phyloP scores from a whole-genome alignment of 2,113 vertebrate species.

The Actenoides lindsayi region DNA sequence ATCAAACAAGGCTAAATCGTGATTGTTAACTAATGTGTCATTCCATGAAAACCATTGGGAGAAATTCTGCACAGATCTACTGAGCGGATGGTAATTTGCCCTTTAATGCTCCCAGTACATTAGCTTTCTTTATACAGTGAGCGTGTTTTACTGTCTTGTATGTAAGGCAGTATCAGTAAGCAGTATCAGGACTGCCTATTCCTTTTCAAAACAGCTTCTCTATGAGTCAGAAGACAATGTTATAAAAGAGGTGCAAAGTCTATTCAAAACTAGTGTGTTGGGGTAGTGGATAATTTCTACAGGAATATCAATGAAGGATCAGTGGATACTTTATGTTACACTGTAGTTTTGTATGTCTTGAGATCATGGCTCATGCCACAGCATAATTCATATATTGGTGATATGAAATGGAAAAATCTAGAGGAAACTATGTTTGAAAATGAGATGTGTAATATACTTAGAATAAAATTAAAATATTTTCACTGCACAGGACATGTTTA shows the following conservation, averaged over 20 bases:
- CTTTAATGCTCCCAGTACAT: not conserved
- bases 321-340: not conserved
- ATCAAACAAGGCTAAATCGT: conserved; percentile 1
- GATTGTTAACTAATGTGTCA: conserved; percentile 18
- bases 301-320: not conserved
- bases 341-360: not conserved
- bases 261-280: not conserved
- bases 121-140: not conserved
- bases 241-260: not conserved
- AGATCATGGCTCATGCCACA: not conserved
- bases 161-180: not conserved
- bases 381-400: not conserved
- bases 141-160: not conserved
- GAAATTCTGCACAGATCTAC: conserved; percentile 5
- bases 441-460: not conserved
- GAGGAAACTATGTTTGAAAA: not conserved
- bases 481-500: not conserved
- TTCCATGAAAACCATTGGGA: not conserved
- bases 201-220: not conserved
- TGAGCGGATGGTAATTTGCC: conserved; percentile 27
- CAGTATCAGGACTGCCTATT: not conserved
- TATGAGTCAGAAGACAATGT: not conserved
- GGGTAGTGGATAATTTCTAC: not conserved
- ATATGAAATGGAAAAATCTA: not conserved
- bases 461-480: not conserved